Conservation (phyloP, 2,888 invertebrate genomes). For the Caenorhabditis becei region DNA sequence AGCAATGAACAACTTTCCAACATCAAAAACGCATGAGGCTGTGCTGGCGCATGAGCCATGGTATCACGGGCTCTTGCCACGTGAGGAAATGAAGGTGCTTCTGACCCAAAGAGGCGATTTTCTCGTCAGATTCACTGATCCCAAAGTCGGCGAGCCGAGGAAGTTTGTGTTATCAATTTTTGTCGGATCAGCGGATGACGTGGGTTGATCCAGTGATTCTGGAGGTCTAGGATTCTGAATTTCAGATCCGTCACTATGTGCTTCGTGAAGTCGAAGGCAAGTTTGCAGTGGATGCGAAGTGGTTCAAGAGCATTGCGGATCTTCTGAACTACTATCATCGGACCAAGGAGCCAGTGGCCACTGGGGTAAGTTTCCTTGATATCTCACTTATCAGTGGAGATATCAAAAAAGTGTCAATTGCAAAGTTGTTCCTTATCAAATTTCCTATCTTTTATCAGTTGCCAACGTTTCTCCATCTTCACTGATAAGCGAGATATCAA, state of each 20-base stretch:
- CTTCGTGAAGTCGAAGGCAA: slow-evolving; percentile 48
- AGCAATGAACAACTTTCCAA: slow-evolving; percentile 6
- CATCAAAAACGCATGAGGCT: background rate
- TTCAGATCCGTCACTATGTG: slow-evolving; percentile 69
- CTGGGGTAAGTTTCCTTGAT: too few species aligned
- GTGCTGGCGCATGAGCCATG: slow-evolving; percentile 52
- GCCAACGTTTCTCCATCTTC: too few species aligned
- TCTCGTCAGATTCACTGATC: slow-evolving; percentile 71
- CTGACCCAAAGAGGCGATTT: slow-evolving; percentile 69
- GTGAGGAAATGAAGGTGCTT: slow-evolving; percentile 72
- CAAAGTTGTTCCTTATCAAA: too few species aligned
- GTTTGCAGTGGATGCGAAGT: slow-evolving; percentile 61
- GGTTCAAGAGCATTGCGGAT: slow-evolving; percentile 60
- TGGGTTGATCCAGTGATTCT: background rate
- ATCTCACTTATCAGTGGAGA: too few species aligned
- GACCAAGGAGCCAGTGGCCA: slow-evolving; percentile 59
- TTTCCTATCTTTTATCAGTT: too few species aligned
- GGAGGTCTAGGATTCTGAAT: too few species aligned
- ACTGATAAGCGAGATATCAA: too few species aligned
- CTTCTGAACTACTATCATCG: slow-evolving; percentile 63
- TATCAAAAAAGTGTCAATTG: too few species aligned
- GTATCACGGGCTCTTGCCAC: slow-evolving; percentile 73
- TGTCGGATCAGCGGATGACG: slow-evolving; percentile 29
- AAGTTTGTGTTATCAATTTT: slow-evolving; percentile 66
- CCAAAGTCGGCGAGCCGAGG: slow-evolving; percentile 60